Conservation (phyloP, 2,113 vertebrate species). For the Oryctolagus cuniculus region DNA sequence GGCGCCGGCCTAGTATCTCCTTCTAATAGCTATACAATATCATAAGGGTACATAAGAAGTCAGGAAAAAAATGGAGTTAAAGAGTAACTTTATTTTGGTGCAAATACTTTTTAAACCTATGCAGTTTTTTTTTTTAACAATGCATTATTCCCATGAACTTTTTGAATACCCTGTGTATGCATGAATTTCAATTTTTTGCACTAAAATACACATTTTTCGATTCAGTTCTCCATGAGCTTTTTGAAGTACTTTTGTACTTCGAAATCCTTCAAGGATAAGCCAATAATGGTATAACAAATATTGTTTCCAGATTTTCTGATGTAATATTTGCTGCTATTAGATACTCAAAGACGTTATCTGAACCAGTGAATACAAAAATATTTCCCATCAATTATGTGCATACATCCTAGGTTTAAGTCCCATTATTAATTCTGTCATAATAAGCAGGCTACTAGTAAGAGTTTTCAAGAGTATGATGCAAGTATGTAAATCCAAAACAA, state of each 20-base stretch:
- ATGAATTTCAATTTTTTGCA: too few species aligned
- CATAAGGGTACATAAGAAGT: not conserved
- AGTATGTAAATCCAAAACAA: not conserved
- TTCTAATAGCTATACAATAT: not conserved
- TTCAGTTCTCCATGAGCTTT: too few species aligned
- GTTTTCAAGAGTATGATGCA: not conserved
- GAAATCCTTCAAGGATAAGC: not conserved
- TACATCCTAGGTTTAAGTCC: not conserved
- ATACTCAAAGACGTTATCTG: not conserved
- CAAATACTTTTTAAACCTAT: too few species aligned
- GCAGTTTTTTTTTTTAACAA: too few species aligned
- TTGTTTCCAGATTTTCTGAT: conserved; percentile 15
- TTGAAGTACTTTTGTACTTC: too few species aligned
- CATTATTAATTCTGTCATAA: not conserved
- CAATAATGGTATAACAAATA: not conserved
- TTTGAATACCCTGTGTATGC: too few species aligned
- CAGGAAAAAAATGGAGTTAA: too few species aligned
- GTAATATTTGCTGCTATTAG: not conserved
- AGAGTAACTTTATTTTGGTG: too few species aligned
- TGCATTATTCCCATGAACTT: too few species aligned
- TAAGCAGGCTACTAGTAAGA: not conserved
- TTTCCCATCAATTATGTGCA: not conserved
- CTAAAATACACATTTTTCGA: too few species aligned
- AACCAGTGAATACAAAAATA: conserved; percentile 11
- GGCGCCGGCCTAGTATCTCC: too few species aligned